Evolutionary conservation across 2,888 invertebrate genomes (phyloP).

Genomic region (Eristalis arbustorum): DNA sequence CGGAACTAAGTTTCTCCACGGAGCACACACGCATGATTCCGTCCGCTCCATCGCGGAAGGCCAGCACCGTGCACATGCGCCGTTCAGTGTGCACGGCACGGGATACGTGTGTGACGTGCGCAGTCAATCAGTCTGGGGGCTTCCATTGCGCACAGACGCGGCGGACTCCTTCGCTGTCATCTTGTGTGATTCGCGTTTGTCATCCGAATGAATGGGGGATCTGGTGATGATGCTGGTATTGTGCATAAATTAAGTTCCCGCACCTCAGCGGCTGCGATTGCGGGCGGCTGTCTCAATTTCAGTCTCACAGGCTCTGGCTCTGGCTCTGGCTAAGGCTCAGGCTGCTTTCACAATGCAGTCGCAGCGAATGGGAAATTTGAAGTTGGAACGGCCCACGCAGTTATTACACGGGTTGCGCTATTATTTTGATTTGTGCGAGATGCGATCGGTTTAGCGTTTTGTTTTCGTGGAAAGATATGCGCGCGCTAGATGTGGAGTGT

Average conservation of each 20-base stretch:
- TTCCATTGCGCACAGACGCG: slow-evolving; percentile 26
- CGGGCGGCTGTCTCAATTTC: slow-evolving; percentile 44
- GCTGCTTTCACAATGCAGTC: slow-evolving; percentile 49
- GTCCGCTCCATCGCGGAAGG: slow-evolving; percentile 57
- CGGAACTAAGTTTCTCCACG: slow-evolving; percentile 60
- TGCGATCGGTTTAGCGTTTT: slow-evolving; percentile 36
- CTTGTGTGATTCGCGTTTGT: slow-evolving; percentile 59
- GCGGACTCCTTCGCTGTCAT: slow-evolving; percentile 50
- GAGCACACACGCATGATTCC: slow-evolving; percentile 61
- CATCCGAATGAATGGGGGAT: slow-evolving; percentile 64
- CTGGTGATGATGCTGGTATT: slow-evolving; percentile 54
- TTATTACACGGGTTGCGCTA: slow-evolving; percentile 65
- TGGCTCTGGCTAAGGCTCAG: background rate
- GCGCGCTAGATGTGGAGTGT: slow-evolving; percentile 40
- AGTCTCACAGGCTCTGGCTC: background rate
- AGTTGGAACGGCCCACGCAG: slow-evolving; percentile 59
- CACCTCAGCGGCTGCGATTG: slow-evolving; percentile 35
- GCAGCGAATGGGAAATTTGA: slow-evolving; percentile 49
- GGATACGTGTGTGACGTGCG: slow-evolving; percentile 30
- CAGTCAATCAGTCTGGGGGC: slow-evolving; percentile 65
- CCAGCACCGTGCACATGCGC: slow-evolving; percentile 8
- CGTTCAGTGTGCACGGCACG: background rate
- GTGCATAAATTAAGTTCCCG: slow-evolving; percentile 68
- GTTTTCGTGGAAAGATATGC: slow-evolving; percentile 17
- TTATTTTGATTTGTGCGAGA: slow-evolving; percentile 69